phyloP scores from a whole-genome alignment of 2,888 invertebrate genomes.

The Caenorhabditis japonica region DNA sequence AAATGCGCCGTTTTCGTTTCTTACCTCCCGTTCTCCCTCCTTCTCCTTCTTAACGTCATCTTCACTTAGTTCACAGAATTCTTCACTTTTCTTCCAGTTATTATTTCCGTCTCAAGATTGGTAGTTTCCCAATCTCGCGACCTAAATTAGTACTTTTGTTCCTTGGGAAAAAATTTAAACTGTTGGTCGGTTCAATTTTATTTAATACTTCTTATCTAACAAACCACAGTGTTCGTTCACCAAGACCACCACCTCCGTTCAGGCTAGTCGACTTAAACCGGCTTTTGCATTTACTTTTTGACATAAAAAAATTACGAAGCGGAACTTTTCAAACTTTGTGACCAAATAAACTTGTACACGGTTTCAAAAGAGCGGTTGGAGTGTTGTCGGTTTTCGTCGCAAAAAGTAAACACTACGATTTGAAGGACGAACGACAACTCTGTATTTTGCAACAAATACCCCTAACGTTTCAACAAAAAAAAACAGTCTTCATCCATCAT shows the following conservation, averaged over 20 bases:
- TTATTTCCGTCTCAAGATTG: no score
- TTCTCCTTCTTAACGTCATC: constrained; percentile 12
- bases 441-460: constrained; percentile 1
- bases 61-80: not conserved
- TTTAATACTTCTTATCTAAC: no score
- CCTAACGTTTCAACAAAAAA: constrained; percentile 4
- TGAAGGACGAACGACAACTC: constrained; percentile 22
- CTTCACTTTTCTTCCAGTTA: no score
- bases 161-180: no score
- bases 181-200: no score
- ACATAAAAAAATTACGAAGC: constrained; percentile 17
- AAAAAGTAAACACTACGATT: constrained; percentile 24
- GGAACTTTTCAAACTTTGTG: constrained; percentile 25
- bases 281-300: constrained; percentile 15
- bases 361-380: constrained; percentile 9
- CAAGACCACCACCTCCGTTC: no score
- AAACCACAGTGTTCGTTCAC: no score
- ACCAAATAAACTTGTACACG: constrained; percentile 25
- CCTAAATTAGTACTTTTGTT: no score
- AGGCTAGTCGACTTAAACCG: not conserved
- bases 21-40: constrained; percentile 17
- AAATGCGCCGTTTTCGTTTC: constrained; percentile 8
- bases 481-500: no score
- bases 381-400: not conserved
- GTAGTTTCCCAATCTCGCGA: no score